Evolutionary conservation across 2,797 vertebrate species (phyloP).

Genomic region (Enteromius radiatus): DNA sequence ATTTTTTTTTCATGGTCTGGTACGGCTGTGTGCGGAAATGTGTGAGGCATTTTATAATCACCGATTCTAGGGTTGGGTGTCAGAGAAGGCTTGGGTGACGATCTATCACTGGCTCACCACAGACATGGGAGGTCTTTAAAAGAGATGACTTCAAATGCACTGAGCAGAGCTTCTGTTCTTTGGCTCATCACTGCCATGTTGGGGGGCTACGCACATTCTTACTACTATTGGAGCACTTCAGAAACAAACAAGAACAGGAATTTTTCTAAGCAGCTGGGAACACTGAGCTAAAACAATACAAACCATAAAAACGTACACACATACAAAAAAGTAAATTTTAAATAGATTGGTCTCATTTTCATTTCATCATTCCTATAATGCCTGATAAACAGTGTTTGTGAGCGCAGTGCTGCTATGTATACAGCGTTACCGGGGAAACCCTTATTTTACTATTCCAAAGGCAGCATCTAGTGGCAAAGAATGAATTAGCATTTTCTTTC

Average conservation of each 20-base stretch:
- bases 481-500: no score
- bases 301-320: background rate
- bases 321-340: no score
- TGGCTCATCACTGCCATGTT: constrained; percentile 3
- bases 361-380: no score
- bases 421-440: no score
- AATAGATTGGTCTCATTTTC: no score
- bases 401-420: no score
- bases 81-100: constrained; percentile 73
- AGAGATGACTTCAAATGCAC: constrained; percentile 68
- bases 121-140: constrained; percentile 69
- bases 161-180: constrained; percentile 11
- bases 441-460: no score
- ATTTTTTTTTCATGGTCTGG: constrained; percentile 64
- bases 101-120: constrained; percentile 72
- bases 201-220: constrained; percentile 40
- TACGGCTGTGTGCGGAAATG: constrained; percentile 60
- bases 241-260: background rate
- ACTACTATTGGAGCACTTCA: background rate
- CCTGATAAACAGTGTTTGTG: no score
- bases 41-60: constrained; percentile 71
- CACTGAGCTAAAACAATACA: background rate
- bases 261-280: background rate
- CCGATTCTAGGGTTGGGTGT: constrained; percentile 76
- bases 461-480: no score